A percentile compares a stretch with the other conserved stretches of the same genome.
These are phyloP conservation scores for Craterocephalus amniculus DNA, from an alignment of 2,797 vertebrate genomes.

Conservation along the genomic window DNA sequence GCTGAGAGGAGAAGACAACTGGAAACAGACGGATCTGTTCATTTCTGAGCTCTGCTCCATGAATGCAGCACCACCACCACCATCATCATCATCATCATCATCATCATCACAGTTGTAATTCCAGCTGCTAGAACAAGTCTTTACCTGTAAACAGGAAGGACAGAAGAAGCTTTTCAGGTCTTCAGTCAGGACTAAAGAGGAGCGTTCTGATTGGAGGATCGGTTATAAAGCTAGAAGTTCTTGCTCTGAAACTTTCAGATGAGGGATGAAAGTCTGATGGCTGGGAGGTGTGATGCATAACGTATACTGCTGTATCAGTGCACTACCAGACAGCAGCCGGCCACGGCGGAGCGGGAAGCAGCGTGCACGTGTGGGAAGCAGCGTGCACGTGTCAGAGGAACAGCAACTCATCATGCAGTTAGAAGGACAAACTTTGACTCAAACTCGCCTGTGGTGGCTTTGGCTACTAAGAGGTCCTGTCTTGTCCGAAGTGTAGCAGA, in stretches of 20 bases:
- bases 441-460: slow-evolving; percentile 63
- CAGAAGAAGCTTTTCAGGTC: no score
- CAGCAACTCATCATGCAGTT: slow-evolving; percentile 69
- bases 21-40: not conserved
- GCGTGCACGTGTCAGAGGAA: slow-evolving; percentile 4
- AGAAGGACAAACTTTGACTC: slow-evolving; percentile 61
- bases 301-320: no score
- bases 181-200: no score
- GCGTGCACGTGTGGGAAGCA: slow-evolving; percentile 55
- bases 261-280: not conserved
- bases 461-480: slow-evolving; percentile 67
- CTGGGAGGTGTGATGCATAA: not conserved
- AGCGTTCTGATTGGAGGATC: no score
- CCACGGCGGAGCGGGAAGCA: slow-evolving; percentile 45
- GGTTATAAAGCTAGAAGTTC: no score
- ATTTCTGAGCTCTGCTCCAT: no score
- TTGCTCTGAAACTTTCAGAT: no score
- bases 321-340: not conserved
- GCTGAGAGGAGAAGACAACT: not conserved
- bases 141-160: no score
- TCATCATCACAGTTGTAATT: not conserved
- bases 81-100: not conserved
- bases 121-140: no score
- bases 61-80: no score
- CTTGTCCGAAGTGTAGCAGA: slow-evolving; percentile 65